Evolutionary conservation across 2,888 invertebrate genomes (phyloP).

Genomic region (Ferdinandea cuprea): DNA sequence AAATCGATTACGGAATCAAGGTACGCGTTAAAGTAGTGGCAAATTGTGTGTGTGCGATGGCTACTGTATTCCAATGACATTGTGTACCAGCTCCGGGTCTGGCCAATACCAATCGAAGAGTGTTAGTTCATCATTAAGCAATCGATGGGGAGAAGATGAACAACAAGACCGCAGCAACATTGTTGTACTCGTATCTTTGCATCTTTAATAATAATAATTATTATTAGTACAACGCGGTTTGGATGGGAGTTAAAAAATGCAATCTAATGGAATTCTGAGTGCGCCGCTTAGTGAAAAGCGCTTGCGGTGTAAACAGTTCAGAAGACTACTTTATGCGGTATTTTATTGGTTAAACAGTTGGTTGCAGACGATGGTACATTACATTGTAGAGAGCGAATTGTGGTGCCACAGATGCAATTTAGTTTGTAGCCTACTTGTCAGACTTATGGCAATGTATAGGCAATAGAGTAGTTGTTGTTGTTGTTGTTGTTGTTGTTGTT

Average conservation of each 20-base stretch:
- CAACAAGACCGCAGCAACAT: slow-evolving; percentile 13
- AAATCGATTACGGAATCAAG: slow-evolving; percentile 67
- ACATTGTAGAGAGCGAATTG: slow-evolving; percentile 4
- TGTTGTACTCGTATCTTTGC: slow-evolving; percentile 41
- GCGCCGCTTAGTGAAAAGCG: slow-evolving; percentile 9
- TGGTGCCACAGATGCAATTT: not conserved
- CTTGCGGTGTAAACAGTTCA: slow-evolving; percentile 34
- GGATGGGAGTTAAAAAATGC: not conserved
- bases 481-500: too few relatives aligned
- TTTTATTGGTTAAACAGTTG: slow-evolving; percentile 32
- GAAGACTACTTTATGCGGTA: slow-evolving; percentile 33
- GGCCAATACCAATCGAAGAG: slow-evolving; percentile 16
- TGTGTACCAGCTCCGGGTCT: slow-evolving; percentile 39
- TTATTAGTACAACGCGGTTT: not conserved
- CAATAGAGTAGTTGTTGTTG: too few relatives aligned
- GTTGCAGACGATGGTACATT: not conserved
- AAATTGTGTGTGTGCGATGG: not conserved
- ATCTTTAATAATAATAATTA: slow-evolving; percentile 25
- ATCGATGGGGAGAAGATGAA: slow-evolving; percentile 39
- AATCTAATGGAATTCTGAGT: slow-evolving; percentile 21
- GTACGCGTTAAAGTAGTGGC: not conserved
- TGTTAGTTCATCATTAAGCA: slow-evolving; percentile 57
- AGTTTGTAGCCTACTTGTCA: not conserved
- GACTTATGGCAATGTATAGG: not conserved
- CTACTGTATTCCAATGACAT: slow-evolving; percentile 53